Evolutionary conservation across 1,140 invertebrate genomes (phyloP).

Genomic region (Lasioglossum baleicum): DNA sequence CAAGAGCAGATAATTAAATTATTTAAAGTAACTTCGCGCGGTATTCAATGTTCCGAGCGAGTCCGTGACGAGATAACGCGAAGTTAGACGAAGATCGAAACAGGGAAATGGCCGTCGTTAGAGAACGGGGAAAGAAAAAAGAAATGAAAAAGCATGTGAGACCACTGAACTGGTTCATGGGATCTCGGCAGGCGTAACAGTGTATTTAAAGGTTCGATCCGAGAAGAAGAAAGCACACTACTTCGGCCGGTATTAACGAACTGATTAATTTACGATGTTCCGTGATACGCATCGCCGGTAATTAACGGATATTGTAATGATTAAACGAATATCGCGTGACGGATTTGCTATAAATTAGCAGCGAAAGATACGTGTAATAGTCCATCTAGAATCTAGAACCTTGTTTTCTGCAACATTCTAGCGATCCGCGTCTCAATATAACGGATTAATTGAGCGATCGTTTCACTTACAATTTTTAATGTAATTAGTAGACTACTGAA

Average conservation of each 20-base stretch:
- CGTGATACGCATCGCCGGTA: not conserved
- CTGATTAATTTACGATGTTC: slow-evolving; percentile 20
- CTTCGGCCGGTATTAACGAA: slow-evolving; percentile 9
- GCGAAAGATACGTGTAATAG: not conserved
- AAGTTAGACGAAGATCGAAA: not conserved
- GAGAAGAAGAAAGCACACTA: not conserved
- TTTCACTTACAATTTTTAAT: too few species aligned
- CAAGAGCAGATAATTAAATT: slow-evolving; percentile 2
- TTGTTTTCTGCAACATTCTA: not conserved
- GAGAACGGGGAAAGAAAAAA: not conserved
- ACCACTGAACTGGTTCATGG: slow-evolving; percentile 26
- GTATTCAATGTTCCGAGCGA: not conserved
- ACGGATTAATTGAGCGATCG: too few species aligned
- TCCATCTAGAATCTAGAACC: not conserved
- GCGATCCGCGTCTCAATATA: too few species aligned
- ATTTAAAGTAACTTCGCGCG: not conserved
- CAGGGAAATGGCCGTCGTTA: not conserved
- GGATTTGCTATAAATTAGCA: not conserved
- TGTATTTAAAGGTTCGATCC: slow-evolving; percentile 6
- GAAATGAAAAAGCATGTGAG: not conserved
- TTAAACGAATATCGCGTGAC: not conserved
- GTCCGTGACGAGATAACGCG: not conserved
- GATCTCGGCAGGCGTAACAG: slow-evolving; percentile 9
- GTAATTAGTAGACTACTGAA: too few species aligned
- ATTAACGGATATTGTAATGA: slow-evolving; percentile 17